Conservation (phyloP, 2,888 invertebrate genomes). For the Eumacrocentrus americanus region DNA sequence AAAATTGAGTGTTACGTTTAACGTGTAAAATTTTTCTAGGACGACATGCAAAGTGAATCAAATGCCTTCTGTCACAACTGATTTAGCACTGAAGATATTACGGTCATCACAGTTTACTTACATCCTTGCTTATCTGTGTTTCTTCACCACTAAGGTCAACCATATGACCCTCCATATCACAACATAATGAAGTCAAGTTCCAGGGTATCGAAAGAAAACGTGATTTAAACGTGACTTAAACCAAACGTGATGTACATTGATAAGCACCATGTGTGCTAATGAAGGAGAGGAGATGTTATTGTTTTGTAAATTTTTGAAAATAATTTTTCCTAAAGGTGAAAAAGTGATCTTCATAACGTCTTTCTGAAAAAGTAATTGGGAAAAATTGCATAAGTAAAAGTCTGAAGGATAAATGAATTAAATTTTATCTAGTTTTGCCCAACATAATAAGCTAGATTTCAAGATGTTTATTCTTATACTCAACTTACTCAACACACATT, state of each 20-base stretch:
- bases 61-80: conserved; percentile 33
- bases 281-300: not conserved
- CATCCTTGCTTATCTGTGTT: conserved; percentile 55
- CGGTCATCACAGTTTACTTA: conserved; percentile 49
- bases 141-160: conserved; percentile 55
- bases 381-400: no score
- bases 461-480: no score
- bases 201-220: conserved; percentile 50
- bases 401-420: no score
- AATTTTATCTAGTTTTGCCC: no score
- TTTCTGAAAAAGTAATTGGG: no score
- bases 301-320: no score
- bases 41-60: not conserved
- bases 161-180: conserved; percentile 57
- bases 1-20: no score
- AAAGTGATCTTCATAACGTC: no score
- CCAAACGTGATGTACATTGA: conserved; percentile 36
- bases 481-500: no score
- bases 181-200: conserved; percentile 42
- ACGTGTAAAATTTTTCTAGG: no score
- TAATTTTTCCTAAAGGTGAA: no score
- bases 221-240: conserved; percentile 58
- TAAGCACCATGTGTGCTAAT: not conserved
- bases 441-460: no score
- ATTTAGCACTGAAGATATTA: conserved; percentile 48